Percentiles rank a stretch among this genome's conserved stretches.
These are phyloP conservation scores for Anastrepha ludens DNA, from an alignment of 1,140 invertebrate genomes.

Conservation along the genomic window DNA sequence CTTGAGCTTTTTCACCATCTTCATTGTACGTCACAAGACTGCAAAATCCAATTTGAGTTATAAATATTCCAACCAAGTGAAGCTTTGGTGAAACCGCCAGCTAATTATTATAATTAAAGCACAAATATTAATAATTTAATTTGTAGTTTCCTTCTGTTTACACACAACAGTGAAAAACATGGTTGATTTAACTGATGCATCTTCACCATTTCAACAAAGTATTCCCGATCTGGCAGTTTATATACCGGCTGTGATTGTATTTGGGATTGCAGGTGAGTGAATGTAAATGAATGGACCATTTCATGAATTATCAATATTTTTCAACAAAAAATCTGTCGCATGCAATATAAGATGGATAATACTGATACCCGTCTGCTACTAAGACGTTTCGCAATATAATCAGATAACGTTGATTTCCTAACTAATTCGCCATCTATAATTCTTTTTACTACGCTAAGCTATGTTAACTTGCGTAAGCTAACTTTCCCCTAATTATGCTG, in stretches of 20 bases:
- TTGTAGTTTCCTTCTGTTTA: background rate
- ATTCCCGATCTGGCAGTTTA: conserved; percentile 88
- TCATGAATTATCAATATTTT: background rate
- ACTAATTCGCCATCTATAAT: too few relatives aligned
- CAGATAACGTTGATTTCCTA: too few relatives aligned
- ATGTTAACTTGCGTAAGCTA: too few relatives aligned
- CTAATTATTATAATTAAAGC: background rate
- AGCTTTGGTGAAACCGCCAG: background rate
- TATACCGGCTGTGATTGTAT: conserved; percentile 83
- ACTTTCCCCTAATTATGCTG: too few relatives aligned
- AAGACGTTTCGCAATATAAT: too few relatives aligned
- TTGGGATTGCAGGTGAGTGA: conserved; percentile 82
- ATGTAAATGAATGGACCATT: background rate
- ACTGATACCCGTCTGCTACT: too few relatives aligned
- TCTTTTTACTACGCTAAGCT: too few relatives aligned
- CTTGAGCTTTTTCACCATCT: background rate
- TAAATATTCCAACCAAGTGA: background rate
- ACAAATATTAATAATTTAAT: background rate
- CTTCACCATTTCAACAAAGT: conserved; percentile 82
- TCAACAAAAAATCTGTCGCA: background rate
- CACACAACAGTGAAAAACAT: conserved; percentile 70
- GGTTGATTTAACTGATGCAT: conserved; percentile 77
- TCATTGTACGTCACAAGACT: background rate
- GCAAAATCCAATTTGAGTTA: background rate
- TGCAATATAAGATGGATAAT: background rate